Base-by-base conservation (phyloP, 2,888 invertebrate genomes). In the Beris chalybata region DNA sequence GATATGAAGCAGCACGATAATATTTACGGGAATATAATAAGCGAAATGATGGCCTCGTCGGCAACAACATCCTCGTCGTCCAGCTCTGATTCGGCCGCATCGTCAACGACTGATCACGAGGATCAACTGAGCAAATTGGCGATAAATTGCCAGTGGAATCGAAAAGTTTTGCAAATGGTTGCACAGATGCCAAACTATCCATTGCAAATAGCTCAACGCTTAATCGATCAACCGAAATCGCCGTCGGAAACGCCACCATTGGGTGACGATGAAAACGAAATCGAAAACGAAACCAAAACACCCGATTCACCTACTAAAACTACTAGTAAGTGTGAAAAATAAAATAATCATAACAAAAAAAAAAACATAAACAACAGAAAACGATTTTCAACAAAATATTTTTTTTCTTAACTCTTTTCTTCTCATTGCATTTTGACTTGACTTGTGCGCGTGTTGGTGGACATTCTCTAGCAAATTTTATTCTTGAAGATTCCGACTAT, bases 201-300 rank as follows among this genome's bases (percentile, higher is more conserved):
- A 11, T 67, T 72, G 66, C 73, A 73, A 65, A 74, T 76, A 38
- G 75, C 78, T 69, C 78, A 77, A 32, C 78, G 78, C 61, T 76
- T 79, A 67, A 79, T 79, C 67, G 77, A 76, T 63, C 81, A 80
- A 70, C 81, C 81, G n/a, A 81, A 81, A 71, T 80, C 81, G 13
- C 80, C 81, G 30, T 78, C 80, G 45, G 81, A 79, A 70, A 78
- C 81, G 47, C 75, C 76, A 32, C 75, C 76, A 52, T 64, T 53
- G 29, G 45, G 59, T 30, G 67, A 57, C 22, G 56, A 71, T 45
- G 73, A 72, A 38, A 43, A 47, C 15, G 61, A 61, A 38, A 61
- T 50, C 44, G 61, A 61, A 38, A 61, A 61, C 44, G 61, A 61
- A 32, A 43, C 50, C 13, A 73, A 72, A 13, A 71, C 71, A 12